phyloP scores from a whole-genome alignment of 2,797 vertebrate species.

The Pelodytes ibericus region DNA sequence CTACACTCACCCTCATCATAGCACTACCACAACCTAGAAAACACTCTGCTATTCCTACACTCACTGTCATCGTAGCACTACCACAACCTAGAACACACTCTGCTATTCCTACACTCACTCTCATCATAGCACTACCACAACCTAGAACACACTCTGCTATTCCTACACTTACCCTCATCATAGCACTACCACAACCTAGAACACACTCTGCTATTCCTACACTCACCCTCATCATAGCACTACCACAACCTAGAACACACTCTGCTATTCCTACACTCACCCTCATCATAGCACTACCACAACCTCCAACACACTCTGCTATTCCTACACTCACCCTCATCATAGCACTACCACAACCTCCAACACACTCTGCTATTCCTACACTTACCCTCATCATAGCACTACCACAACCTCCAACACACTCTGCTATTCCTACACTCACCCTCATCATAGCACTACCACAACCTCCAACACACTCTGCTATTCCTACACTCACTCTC shows the following conservation, averaged over 20 bases:
- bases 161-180: no score
- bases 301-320: background rate
- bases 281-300: background rate
- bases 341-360: background rate
- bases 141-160: no score
- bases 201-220: background rate
- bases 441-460: no score
- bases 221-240: no score
- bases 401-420: background rate
- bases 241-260: background rate
- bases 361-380: background rate
- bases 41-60: background rate
- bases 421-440: no score
- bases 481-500: no score
- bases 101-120: no score
- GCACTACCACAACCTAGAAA: background rate
- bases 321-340: background rate
- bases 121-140: no score
- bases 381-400: background rate
- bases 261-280: conserved; percentile 20
- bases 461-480: no score
- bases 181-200: background rate
- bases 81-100: background rate
- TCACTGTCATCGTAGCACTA: no score
- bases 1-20: background rate